A percentile compares a stretch with the other conserved stretches of the same genome.
Conservation (phyloP, 2,888 invertebrate species). For the Vanessa cardui region DNA sequence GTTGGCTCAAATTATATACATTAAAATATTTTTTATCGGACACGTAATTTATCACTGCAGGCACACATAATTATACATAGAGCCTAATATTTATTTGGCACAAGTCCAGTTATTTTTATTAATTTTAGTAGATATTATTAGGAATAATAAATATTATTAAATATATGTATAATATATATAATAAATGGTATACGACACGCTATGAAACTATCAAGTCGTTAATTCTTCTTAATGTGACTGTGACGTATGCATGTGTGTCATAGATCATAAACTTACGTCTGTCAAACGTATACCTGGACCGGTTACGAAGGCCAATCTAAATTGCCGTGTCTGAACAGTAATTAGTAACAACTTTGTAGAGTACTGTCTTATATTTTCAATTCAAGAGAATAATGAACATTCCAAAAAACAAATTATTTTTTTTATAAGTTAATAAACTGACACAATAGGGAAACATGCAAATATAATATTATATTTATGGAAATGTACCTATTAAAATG, state of each 20-base stretch:
- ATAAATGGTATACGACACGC: not conserved
- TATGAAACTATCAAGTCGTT: not conserved
- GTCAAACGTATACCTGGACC: conserved; percentile 47
- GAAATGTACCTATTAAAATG: no score
- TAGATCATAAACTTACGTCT: conserved; percentile 37
- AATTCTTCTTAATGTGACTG: conserved; percentile 17
- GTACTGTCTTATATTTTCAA: conserved; percentile 2
- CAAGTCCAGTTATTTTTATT: no score
- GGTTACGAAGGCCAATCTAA: conserved; percentile 62
- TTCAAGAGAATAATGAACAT: not conserved
- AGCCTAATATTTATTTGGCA: no score
- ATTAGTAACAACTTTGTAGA: conserved; percentile 62
- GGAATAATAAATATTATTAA: no score
- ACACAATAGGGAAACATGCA: no score
- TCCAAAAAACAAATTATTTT: not conserved
- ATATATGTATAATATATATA: not conserved
- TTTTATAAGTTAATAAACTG: no score
- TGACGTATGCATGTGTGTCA: conserved; percentile 26
- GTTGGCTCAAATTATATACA: no score
- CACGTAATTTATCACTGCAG: no score
- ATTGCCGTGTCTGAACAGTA: conserved; percentile 63
- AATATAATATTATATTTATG: no score
- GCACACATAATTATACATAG: no score
- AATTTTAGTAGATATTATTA: no score
- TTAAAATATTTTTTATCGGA: no score